phyloP scores from a whole-genome alignment of 1,140 invertebrate species.

The Uloborus diversus region DNA sequence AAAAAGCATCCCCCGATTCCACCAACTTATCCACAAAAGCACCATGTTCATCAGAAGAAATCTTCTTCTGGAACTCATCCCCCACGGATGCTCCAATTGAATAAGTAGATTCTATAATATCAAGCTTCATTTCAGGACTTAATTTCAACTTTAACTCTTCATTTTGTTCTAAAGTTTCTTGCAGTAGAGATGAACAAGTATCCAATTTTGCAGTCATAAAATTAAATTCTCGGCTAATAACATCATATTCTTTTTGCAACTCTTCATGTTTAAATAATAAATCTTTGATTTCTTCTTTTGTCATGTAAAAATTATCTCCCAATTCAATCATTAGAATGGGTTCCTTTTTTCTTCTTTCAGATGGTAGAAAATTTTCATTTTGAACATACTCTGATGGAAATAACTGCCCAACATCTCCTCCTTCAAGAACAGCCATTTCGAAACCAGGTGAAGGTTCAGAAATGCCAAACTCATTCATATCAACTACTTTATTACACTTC shows the following conservation, averaged over 20 bases:
- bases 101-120: no score
- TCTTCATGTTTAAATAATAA: background rate
- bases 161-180: constrained; percentile 27
- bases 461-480: background rate
- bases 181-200: background rate
- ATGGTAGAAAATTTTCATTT: background rate
- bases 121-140: no score
- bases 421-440: constrained; percentile 23
- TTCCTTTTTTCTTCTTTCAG: background rate
- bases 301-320: no score
- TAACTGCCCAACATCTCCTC: no score
- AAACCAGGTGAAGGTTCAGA: background rate
- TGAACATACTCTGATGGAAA: no score
- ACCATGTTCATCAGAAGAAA: no score
- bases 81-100: no score
- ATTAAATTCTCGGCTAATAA: background rate
- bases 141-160: constrained; percentile 13
- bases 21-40: no score
- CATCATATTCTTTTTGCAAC: background rate
- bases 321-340: no score
- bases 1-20: no score
- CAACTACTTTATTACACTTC: background rate
- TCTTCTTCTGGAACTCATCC: no score
- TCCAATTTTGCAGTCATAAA: background rate
- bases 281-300: background rate